Base-by-base conservation (phyloP, 2,797 vertebrate genomes). In the Chelmon rostratus region DNA sequence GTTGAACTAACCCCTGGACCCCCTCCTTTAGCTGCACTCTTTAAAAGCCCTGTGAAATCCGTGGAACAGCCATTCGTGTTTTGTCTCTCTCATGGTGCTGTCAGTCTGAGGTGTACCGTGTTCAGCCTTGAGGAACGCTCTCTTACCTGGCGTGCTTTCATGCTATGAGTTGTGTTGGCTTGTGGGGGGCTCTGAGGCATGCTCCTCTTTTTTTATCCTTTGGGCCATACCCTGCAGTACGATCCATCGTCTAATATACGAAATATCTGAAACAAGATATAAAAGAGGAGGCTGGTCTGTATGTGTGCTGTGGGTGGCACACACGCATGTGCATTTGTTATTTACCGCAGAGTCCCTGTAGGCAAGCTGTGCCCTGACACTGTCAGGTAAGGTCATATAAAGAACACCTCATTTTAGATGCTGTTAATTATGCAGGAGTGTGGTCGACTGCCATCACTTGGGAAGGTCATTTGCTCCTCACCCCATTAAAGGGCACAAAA, bases 371-470 rank as follows among this genome's bases (percentile, higher is more conserved):
- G 63, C 53, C 73, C 69, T 82, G 77, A 79, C 77, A 73, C 86
- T 91, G 93, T 89, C 93, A 94, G 87, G 81, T 93, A 91, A 94
- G 93, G 93, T 94, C 92, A 89, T 42, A 76, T 73, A 86, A 90
- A 92, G 85, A 93, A 92, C 85, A 83, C 84, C 83, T 90, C 71
- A 78, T 87, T 94, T 92, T 88, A 92, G 89, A 91, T 84, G 82
- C 86, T 75, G 89, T 94, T 93, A 94, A 94, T 95, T 93, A 95
- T 94, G 91, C 89, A 92, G 85, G 59, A 91, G 87, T 87, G 88
- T 78, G 88, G 90, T 88, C 64, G 71, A 74, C 78, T 85, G 85
- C 57, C 75, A n/a, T 92, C 83, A 86, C 80, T 77, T 53, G 31
- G 75, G 91, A 93, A 93, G 92, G 91, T 93, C 84, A 62, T 91